phyloP scores from a whole-genome alignment of 2,113 vertebrate genomes.

The Plestiodon gilberti region DNA sequence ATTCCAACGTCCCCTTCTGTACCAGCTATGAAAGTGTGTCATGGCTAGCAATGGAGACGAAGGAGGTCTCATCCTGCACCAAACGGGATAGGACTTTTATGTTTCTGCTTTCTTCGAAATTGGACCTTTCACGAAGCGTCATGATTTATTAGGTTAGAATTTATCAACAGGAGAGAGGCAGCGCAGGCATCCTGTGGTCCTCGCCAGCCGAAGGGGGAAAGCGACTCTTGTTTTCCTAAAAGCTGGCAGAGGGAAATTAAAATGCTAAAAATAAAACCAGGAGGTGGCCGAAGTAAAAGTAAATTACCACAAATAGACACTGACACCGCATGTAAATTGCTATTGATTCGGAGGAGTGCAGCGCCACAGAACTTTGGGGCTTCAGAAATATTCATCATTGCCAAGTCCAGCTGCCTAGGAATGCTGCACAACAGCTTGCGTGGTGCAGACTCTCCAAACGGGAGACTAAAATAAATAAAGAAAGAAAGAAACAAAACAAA shows the following conservation, averaged over 20 bases:
- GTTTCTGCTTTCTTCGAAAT: background rate
- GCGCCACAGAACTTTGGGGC: constrained; percentile 4
- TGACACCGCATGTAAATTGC: background rate
- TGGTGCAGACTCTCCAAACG: background rate
- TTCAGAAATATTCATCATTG: constrained; percentile 38
- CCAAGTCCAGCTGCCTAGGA: constrained; percentile 24
- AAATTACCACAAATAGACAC: background rate
- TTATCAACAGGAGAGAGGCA: background rate
- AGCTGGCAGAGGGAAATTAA: constrained; percentile 21
- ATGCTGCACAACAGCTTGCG: background rate
- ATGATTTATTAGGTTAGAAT: constrained; percentile 17
- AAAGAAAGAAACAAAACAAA: background rate
- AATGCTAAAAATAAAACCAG: constrained; percentile 35
- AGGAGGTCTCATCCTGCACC: background rate
- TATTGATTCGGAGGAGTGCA: background rate
- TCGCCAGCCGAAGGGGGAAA: background rate
- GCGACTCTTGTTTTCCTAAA: background rate
- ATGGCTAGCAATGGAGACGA: background rate
- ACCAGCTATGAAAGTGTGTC: background rate
- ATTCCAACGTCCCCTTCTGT: background rate
- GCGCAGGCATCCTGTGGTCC: background rate
- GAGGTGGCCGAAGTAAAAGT: constrained; percentile 4
- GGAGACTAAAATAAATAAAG: background rate
- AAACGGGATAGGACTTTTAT: background rate
- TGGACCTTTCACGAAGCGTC: rapidly evolving